Evolutionary conservation across 2,888 invertebrate species (phyloP), one percentile per base, ranked within the genome.

Genomic region (Oligia strigilis): DNA sequence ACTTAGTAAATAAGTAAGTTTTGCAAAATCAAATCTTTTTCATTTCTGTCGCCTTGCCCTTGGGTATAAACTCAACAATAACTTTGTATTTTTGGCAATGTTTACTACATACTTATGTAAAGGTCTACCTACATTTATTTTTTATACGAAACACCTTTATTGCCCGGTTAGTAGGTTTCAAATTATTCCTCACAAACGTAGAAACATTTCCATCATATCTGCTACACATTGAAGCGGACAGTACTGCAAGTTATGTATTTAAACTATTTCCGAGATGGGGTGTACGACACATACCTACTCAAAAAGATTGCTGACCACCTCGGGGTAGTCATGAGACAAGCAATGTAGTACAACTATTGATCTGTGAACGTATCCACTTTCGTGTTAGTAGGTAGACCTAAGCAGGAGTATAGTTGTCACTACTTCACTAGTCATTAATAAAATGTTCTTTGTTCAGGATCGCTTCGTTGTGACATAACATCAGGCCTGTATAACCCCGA

Each of bases 291-390:
- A 78, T 60, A 19, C 6, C 19, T 40, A n/a, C 52, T 40, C 49
- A 79, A 69, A 77, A 83, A 83, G 8, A 77, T 77, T 49, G 58
- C 55, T 69, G 4, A 23, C 9, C 13, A 19, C 46, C 49, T 70
- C 60, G 6, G 46, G 11, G 87, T 80, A 87, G 67, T 19, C 43
- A 87, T 80, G 29, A 75, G 52, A 67, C 46, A 19, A 80, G 73
- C 49, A 55, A 14, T 60, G 14, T 0, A 19, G 9, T 72, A 14
- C 0, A 55, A 52, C 13, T 46, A 58, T 36, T 60, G 5, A 62
- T 40, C 19, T 17, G 55, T 14, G 19, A 9, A n/a, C 9, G 14
- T 43, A 49, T 49, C 11, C 2, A 70, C 40, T 43, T 55, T 19
- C n/a, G 23, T 71, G 49, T 14, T 49, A 49, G 49, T 40, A 14